A percentile compares a stretch with the other conserved stretches of the same genome.
These are phyloP conservation scores for Dichetophora obliterata DNA, from an alignment of 2,888 invertebrate genomes.

Conservation along the genomic window DNA sequence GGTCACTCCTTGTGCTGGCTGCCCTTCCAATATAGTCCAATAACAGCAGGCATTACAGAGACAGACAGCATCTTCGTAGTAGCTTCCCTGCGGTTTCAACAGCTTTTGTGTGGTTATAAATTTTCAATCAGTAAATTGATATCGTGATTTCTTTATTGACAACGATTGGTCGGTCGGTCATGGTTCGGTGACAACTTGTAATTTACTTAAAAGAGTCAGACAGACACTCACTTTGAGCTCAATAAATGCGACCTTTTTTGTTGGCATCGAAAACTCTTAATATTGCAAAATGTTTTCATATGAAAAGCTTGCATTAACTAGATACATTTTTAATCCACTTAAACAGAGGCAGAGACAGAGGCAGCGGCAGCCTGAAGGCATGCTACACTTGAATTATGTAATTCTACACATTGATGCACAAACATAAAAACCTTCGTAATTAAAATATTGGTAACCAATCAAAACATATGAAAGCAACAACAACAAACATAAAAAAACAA, in stretches of 20 bases:
- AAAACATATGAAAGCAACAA: slow-evolving; percentile 37
- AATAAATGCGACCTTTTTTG: not conserved
- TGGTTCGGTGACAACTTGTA: slow-evolving; percentile 23
- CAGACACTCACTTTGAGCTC: not conserved
- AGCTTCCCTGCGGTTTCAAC: not conserved
- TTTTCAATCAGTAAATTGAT: slow-evolving; percentile 70
- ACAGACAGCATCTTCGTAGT: not conserved
- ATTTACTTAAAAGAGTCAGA: slow-evolving; percentile 30
- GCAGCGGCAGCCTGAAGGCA: not conserved
- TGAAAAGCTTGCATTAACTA: slow-evolving; percentile 15
- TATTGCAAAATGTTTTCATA: slow-evolving; percentile 22
- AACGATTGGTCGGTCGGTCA: slow-evolving; percentile 41
- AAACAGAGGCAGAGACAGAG: not conserved
- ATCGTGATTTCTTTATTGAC: slow-evolving; percentile 61
- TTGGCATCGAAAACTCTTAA: not conserved
- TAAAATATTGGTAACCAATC: slow-evolving; percentile 53
- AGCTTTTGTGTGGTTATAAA: slow-evolving; percentile 56
- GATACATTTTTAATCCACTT: slow-evolving; percentile 34
- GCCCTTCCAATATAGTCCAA: not conserved
- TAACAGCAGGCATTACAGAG: not conserved
- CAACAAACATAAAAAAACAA: not conserved
- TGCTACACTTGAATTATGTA: not conserved
- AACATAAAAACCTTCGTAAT: slow-evolving; percentile 44
- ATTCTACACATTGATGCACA: slow-evolving; percentile 2
- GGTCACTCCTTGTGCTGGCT: not conserved